These are phyloP conservation scores for Lepus townsendii DNA, from an alignment of 2,797 vertebrate species.

Conservation along the genomic window DNA sequence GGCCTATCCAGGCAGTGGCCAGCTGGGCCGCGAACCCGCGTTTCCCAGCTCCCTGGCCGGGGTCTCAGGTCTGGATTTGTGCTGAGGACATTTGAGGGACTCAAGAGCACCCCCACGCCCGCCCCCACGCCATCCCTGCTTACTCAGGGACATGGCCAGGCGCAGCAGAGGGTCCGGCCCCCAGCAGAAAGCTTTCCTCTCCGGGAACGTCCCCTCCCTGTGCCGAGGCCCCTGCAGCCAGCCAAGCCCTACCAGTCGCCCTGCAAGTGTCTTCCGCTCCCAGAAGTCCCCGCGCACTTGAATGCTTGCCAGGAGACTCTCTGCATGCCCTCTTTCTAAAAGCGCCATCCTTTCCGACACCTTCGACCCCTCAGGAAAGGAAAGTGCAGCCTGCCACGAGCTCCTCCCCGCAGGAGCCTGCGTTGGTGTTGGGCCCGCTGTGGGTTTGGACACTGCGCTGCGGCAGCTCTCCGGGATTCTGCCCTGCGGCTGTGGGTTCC, in stretches of 20 bases:
- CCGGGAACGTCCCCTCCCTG: background rate
- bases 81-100: background rate
- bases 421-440: background rate
- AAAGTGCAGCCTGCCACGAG: background rate
- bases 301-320: background rate
- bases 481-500: background rate
- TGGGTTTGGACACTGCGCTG: background rate
- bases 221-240: background rate
- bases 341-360: background rate
- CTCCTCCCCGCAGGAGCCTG: background rate
- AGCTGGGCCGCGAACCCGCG: background rate
- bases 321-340: conserved; percentile 4
- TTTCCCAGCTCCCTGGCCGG: background rate
- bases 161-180: too few relatives aligned
- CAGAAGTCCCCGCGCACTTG: background rate
- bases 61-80: background rate
- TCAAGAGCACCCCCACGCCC: too few relatives aligned
- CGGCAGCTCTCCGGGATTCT: background rate
- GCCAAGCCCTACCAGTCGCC: background rate
- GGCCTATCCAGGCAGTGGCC: background rate
- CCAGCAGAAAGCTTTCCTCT: too few relatives aligned
- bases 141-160: too few relatives aligned
- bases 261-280: background rate
- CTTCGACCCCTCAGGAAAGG: background rate
- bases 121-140: too few relatives aligned